phyloP scores from a whole-genome alignment of 2,113 vertebrate species.

The Atlantisia rogersi region DNA sequence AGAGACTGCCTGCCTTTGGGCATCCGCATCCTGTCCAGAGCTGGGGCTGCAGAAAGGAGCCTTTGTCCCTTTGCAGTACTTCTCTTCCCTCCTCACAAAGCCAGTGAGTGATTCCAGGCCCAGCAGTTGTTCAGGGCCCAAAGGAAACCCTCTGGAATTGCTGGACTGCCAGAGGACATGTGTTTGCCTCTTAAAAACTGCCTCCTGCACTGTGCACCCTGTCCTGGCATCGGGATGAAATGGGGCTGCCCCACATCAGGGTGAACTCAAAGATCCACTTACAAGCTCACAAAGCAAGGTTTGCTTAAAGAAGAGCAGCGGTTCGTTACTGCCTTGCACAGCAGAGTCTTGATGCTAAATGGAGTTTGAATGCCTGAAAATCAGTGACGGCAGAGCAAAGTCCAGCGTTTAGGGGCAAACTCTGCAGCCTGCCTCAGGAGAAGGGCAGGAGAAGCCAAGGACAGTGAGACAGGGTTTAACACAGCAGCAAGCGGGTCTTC shows the following conservation, averaged over 20 bases:
- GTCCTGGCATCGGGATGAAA: background rate
- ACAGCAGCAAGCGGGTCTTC: background rate
- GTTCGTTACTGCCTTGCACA: background rate
- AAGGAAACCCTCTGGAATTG: background rate
- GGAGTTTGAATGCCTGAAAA: background rate
- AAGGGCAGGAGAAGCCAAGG: background rate
- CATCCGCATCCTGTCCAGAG: background rate
- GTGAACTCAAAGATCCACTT: background rate
- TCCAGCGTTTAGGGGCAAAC: background rate
- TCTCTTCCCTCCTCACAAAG: background rate
- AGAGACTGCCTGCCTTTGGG: background rate
- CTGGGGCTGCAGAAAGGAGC: background rate
- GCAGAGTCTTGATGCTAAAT: background rate
- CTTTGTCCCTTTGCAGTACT: background rate
- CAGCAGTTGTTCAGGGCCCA: too few species aligned
- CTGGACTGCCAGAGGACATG: fast-evolving
- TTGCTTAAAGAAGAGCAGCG: too few species aligned
- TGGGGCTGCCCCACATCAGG: background rate
- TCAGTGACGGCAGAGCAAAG: background rate
- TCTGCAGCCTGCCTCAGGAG: background rate
- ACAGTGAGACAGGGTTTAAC: background rate
- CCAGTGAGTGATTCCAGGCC: background rate
- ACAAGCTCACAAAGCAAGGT: background rate
- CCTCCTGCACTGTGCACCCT: background rate
- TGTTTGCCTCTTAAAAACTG: background rate